A percentile compares a stretch with the other conserved stretches of the same genome.
Conservation (phyloP, 2,113 vertebrate species). For the Dasyornis broadbenti region DNA sequence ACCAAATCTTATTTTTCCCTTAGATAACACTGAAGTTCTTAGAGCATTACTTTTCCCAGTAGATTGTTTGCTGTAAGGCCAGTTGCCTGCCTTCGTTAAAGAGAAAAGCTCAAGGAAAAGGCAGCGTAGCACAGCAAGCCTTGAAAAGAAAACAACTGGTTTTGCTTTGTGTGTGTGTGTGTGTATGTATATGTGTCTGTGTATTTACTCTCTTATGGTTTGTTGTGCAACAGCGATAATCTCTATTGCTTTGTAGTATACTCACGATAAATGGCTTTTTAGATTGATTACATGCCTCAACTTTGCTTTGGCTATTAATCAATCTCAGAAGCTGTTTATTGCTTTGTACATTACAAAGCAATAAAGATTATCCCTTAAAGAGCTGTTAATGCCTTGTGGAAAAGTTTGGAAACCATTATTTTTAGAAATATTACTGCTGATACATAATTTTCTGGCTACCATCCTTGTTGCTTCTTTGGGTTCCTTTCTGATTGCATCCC, state of each 20-base stretch:
- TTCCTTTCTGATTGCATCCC: neutral
- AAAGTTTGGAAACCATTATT: constrained; percentile 61
- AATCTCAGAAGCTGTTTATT: constrained; percentile 66
- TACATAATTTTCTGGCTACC: constrained; percentile 45
- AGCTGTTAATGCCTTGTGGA: constrained; percentile 55
- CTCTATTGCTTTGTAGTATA: constrained; percentile 53
- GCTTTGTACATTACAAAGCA: constrained; percentile 63
- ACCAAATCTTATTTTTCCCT: neutral
- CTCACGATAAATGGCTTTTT: constrained; percentile 52
- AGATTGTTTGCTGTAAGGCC: neutral
- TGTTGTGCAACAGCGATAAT: constrained; percentile 60
- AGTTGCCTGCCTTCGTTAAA: neutral
- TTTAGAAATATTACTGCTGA: constrained; percentile 46
- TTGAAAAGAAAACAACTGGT: neutral
- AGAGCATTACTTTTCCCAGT: neutral
- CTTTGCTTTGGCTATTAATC: constrained; percentile 66
- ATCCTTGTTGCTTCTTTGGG: constrained; percentile 3
- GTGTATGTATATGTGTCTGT: neutral
- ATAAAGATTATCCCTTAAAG: constrained; percentile 65
- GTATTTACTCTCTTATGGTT: constrained; percentile 5
- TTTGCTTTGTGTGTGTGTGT: neutral
- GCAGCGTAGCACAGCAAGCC: neutral
- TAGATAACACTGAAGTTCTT: neutral
- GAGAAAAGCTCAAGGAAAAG: neutral
- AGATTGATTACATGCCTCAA: constrained; percentile 65